A percentile compares a stretch with the other conserved stretches of the same genome.
These are phyloP conservation scores for Helicoverpa zea DNA, from an alignment of 1,140 invertebrate species.

Conservation along the genomic window DNA sequence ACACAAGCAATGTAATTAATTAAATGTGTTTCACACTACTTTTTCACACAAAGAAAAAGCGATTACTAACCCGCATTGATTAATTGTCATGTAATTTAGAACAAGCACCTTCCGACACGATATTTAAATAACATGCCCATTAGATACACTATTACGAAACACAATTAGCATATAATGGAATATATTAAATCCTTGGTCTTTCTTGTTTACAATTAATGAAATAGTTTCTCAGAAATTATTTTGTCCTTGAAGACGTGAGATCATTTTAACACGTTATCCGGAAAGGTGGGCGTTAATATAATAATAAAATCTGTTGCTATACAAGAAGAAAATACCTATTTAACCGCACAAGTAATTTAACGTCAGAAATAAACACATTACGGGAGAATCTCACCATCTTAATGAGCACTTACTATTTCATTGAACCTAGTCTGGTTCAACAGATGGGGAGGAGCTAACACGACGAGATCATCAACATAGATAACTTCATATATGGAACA, in stretches of 20 bases:
- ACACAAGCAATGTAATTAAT: not conserved
- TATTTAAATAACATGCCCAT: slow-evolving; percentile 42
- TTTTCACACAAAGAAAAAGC: slow-evolving; percentile 12
- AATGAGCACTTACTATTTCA: no score
- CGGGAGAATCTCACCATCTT: no score
- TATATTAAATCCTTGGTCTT: slow-evolving; percentile 22
- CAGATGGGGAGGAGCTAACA: no score
- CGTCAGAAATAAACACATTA: no score
- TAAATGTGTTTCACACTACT: no score
- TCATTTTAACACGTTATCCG: slow-evolving; percentile 6
- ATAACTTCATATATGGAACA: no score
- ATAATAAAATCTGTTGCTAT: no score
- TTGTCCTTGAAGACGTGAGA: slow-evolving; percentile 23
- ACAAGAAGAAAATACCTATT: no score
- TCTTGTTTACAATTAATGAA: slow-evolving; percentile 26
- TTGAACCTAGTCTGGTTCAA: no score
- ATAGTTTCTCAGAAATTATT: not conserved
- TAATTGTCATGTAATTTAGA: slow-evolving; percentile 34
- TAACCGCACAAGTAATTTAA: no score
- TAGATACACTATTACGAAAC: slow-evolving; percentile 13
- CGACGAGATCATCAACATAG: no score
- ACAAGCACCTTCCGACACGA: slow-evolving; percentile 15
- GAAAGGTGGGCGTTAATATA: not conserved
- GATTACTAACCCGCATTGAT: slow-evolving; percentile 15
- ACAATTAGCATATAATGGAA: slow-evolving; percentile 42